Conservation (phyloP, 2,113 vertebrate genomes). For the Sprattus sprattus region DNA sequence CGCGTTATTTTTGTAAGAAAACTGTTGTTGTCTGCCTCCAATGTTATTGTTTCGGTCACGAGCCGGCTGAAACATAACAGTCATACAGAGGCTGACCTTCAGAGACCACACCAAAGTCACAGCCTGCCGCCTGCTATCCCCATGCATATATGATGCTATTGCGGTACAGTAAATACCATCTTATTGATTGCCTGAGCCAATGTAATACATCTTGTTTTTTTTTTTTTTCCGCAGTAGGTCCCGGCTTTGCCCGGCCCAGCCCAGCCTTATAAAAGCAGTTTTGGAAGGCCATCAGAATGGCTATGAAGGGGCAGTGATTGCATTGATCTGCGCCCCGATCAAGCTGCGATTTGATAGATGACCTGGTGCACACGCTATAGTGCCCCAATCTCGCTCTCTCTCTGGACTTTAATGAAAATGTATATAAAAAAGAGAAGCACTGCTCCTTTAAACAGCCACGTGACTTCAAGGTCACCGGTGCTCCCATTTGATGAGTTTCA, state of each 20-base stretch:
- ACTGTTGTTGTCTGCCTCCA: too few species aligned
- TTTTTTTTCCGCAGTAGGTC: not conserved
- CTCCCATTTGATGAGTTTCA: not conserved
- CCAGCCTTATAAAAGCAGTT: not conserved
- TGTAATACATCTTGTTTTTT: not conserved
- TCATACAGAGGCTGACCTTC: not conserved
- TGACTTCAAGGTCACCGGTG: not conserved
- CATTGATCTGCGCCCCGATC: slow-evolving; percentile 47
- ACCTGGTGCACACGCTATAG: slow-evolving; percentile 30
- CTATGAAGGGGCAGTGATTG: slow-evolving; percentile 21
- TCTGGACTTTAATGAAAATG: slow-evolving; percentile 29
- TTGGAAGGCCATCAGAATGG: slow-evolving; percentile 34
- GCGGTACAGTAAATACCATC: not conserved
- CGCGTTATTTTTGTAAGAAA: too few species aligned
- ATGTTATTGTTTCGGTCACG: too few species aligned
- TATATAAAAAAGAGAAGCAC: not conserved
- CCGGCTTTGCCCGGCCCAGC: not conserved
- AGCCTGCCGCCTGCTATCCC: too few species aligned
- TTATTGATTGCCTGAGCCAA: not conserved
- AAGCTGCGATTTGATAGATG: slow-evolving; percentile 45
- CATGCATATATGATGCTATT: not conserved
- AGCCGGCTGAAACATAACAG: too few species aligned
- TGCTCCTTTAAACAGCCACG: not conserved
- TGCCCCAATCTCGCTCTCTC: slow-evolving; percentile 38
- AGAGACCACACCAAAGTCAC: not conserved